phyloP scores from a whole-genome alignment of 2,888 invertebrate species.

The Syrphus vitripennis region DNA sequence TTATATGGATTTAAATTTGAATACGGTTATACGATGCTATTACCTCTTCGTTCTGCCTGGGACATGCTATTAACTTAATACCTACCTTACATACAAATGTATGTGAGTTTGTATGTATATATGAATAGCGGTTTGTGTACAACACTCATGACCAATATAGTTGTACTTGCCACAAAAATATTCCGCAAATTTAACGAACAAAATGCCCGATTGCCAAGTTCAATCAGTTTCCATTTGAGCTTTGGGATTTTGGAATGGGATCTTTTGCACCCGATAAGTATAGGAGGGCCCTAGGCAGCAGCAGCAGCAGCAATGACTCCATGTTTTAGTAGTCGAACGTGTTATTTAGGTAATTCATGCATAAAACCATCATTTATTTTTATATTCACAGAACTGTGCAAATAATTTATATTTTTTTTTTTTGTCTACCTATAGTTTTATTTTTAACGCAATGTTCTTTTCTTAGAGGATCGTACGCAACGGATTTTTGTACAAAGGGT shows the following conservation, averaged over 20 bases:
- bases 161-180: slow-evolving; percentile 26
- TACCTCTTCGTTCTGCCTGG: slow-evolving; percentile 12
- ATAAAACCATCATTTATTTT: not conserved
- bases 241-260: not conserved
- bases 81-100: not conserved
- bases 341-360: slow-evolving; percentile 24
- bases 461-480: too few species aligned
- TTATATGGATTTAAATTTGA: slow-evolving; percentile 61
- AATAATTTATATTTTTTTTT: too few species aligned
- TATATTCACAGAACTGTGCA: not conserved
- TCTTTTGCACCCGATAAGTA: not conserved
- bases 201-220: slow-evolving; percentile 16
- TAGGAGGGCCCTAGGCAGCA: not conserved
- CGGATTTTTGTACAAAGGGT: too few species aligned
- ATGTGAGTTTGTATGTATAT: not conserved
- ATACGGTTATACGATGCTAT: slow-evolving; percentile 36
- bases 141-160: not conserved
- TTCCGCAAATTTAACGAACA: slow-evolving; percentile 32
- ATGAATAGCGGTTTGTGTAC: not conserved
- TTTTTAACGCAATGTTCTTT: too few species aligned
- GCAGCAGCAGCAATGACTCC: not conserved
- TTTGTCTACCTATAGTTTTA: too few species aligned
- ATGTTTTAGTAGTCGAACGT: not conserved
- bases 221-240: slow-evolving; percentile 25
- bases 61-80: slow-evolving; percentile 19